Conservation (phyloP, 2,888 invertebrate genomes). For the Atethmia centrago region DNA sequence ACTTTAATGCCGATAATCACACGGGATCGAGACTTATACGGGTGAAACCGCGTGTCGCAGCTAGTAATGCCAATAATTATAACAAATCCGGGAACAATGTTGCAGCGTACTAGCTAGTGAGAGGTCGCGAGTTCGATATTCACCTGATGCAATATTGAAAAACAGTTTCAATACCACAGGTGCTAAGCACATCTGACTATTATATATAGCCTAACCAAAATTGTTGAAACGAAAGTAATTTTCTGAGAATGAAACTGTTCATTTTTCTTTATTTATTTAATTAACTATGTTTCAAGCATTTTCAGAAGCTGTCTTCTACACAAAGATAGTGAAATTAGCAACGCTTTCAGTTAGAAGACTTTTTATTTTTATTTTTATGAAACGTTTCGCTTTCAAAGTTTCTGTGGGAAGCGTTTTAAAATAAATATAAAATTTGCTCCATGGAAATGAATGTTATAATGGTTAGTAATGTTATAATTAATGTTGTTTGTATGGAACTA, state of each 20-base stretch:
- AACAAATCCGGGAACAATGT: too few species aligned
- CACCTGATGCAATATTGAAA: too few species aligned
- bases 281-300: neutral
- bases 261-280: conserved; percentile 1
- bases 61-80: too few species aligned
- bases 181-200: neutral
- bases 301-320: conserved; percentile 16
- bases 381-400: conserved; percentile 13
- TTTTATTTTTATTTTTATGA: conserved; percentile 9
- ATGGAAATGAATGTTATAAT: neutral
- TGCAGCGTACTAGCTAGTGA: too few species aligned
- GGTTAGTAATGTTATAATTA: too few species aligned
- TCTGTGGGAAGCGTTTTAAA: neutral
- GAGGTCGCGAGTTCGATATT: too few species aligned
- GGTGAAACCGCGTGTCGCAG: too few species aligned
- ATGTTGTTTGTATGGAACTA: neutral
- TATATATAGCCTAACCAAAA: neutral
- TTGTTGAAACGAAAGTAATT: neutral
- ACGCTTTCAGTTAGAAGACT: neutral
- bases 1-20: too few species aligned
- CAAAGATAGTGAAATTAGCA: conserved; percentile 27
- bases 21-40: too few species aligned
- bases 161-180: neutral
- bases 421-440: neutral
- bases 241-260: neutral